A percentile compares a stretch with the other conserved stretches of the same genome.
Evolutionary conservation across 2,797 vertebrate species (phyloP).

Genomic region (Syngnathus rostellatus): DNA sequence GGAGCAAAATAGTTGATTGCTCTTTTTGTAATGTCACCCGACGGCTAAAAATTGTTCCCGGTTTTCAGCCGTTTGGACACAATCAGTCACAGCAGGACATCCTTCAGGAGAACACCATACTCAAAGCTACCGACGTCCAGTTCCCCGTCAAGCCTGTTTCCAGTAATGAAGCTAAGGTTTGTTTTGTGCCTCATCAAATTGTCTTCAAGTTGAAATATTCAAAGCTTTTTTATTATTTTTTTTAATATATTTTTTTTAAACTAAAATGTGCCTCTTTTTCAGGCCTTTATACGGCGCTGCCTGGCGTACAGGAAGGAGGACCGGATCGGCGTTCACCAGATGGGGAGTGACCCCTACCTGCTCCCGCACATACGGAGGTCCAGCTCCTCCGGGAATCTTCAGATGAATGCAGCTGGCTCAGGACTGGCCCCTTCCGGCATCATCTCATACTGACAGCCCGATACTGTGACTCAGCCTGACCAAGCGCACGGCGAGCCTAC

Average conservation of each 20-base stretch:
- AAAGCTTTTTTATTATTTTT: too few species aligned
- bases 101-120: conserved; percentile 98
- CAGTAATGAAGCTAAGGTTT: conserved; percentile 98
- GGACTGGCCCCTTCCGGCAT: conserved; percentile 84
- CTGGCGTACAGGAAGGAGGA: conserved; percentile 98
- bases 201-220: too few species aligned
- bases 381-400: conserved; percentile 97
- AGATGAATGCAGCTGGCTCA: conserved; percentile 79
- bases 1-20: not conserved
- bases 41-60: not conserved
- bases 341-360: conserved; percentile 94
- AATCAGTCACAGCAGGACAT: conserved; percentile 99
- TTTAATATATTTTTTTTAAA: too few species aligned
- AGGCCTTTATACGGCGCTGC: conserved; percentile 97
- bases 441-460: conserved; percentile 84
- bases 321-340: conserved; percentile 90
- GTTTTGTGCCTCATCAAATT: not conserved
- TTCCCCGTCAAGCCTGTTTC: conserved; percentile 97
- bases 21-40: not conserved
- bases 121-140: conserved; percentile 98
- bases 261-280: not conserved
- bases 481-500: conserved; percentile 53
- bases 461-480: conserved; percentile 47
- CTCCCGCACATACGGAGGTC: conserved; percentile 97
- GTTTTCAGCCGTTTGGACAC: conserved; percentile 92